Evolutionary conservation across 2,888 invertebrate genomes (phyloP).

Genomic region (Trachelus stipa): DNA sequence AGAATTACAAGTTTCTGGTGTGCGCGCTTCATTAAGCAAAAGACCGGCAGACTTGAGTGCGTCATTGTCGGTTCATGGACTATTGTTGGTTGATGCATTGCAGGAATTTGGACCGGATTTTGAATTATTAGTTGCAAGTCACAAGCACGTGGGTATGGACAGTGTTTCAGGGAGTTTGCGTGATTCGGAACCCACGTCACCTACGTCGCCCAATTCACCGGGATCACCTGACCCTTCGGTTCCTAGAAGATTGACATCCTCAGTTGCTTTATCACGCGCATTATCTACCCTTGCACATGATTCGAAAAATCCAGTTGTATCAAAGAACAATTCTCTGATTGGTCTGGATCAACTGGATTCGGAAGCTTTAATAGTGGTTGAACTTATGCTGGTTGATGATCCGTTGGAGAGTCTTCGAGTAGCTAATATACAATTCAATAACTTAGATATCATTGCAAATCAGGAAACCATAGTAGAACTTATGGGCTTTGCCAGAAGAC

Average conservation of each 20-base stretch:
- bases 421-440: constrained; percentile 92
- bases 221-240: constrained; percentile 74
- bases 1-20: constrained; percentile 92
- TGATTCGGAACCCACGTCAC: constrained; percentile 93
- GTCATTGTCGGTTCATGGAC: constrained; percentile 89
- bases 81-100: constrained; percentile 92
- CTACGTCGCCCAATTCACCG: constrained; percentile 84
- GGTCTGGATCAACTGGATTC: constrained; percentile 68
- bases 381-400: constrained; percentile 79
- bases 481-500: constrained; percentile 86
- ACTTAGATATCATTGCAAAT: constrained; percentile 94
- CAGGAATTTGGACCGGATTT: constrained; percentile 97
- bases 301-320: constrained; percentile 47
- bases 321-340: constrained; percentile 48
- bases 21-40: constrained; percentile 80
- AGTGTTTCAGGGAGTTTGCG: constrained; percentile 91
- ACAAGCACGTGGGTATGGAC: constrained; percentile 95
- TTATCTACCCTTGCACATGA: constrained; percentile 66
- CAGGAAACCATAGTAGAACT: constrained; percentile 96
- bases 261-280: constrained; percentile 71
- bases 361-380: constrained; percentile 83
- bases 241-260: constrained; percentile 68
- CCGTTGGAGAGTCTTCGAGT: constrained; percentile 70
- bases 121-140: constrained; percentile 93
- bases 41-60: constrained; percentile 81